A percentile compares a stretch with the other conserved stretches of the same genome.
phyloP scores from a whole-genome alignment of 2,113 vertebrate genomes.

The Lasiurus borealis region DNA sequence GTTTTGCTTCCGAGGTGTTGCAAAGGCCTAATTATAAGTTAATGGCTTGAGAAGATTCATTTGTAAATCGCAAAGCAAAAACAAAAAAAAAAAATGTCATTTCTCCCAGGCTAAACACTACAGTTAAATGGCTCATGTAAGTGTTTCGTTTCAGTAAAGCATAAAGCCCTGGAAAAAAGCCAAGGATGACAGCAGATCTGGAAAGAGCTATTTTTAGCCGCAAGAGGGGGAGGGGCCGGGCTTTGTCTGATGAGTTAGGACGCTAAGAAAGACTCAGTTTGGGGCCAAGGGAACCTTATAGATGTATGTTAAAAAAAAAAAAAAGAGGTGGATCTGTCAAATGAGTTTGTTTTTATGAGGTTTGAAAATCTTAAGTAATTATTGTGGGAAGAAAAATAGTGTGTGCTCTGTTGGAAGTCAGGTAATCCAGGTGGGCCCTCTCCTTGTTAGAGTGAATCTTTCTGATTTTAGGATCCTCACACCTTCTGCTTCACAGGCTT shows the following conservation, averaged over 20 bases:
- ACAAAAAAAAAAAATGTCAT: neutral
- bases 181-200: conserved; percentile 51
- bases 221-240: neutral
- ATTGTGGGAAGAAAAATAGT: neutral
- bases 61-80: conserved; percentile 4
- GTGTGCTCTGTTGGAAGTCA: neutral
- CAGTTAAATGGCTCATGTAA: conserved; percentile 72
- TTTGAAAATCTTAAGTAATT: too few species aligned
- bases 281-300: neutral
- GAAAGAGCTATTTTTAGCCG: conserved; percentile 61
- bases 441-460: neutral
- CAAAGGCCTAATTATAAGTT: conserved; percentile 56
- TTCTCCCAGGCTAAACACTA: conserved; percentile 64
- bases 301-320: neutral
- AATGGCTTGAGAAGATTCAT: conserved; percentile 76
- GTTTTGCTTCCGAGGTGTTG: neutral
- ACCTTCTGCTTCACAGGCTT: neutral
- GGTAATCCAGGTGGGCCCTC: neutral
- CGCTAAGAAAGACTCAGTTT: neutral
- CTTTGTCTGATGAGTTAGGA: conserved; percentile 1
- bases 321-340: neutral
- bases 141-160: conserved; percentile 74
- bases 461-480: neutral
- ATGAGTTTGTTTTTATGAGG: neutral
- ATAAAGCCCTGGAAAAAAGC: conserved; percentile 69